A percentile compares a stretch with the other conserved stretches of the same genome.
Conservation (phyloP, 2,797 vertebrate species). For the Syncerus caffer region DNA sequence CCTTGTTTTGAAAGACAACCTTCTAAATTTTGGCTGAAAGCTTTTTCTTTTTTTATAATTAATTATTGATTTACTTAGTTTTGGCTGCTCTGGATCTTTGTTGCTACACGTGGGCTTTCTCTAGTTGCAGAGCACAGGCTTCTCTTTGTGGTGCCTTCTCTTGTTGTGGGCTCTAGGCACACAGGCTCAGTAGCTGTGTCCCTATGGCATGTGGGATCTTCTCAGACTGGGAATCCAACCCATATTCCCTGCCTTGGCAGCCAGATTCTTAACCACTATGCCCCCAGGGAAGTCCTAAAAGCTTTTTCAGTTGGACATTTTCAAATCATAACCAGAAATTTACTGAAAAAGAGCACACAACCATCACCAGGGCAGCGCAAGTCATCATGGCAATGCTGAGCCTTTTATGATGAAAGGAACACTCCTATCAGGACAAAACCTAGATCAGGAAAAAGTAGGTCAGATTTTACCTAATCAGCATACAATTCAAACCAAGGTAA, state of each 20-base stretch:
- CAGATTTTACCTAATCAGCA: neutral
- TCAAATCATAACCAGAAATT: neutral
- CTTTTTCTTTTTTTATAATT: neutral
- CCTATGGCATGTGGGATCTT: neutral
- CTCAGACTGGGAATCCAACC: neutral
- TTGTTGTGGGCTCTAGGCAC: neutral
- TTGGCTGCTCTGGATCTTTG: neutral
- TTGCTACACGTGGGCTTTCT: neutral
- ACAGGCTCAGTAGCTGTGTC: neutral
- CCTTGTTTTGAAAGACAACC: neutral
- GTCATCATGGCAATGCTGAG: neutral
- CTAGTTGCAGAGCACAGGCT: fast-evolving
- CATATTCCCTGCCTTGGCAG: neutral
- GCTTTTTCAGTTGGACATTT: neutral
- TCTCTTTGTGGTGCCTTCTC: neutral
- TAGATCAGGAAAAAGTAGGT: neutral
- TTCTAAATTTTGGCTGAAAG: neutral
- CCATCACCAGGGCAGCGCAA: neutral
- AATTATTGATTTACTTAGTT: neutral
- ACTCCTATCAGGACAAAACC: neutral
- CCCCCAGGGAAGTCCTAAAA: neutral
- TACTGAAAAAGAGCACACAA: neutral
- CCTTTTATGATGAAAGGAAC: neutral
- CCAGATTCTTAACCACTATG: neutral
- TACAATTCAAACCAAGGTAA: neutral